Conservation (phyloP, 2,888 invertebrate genomes). For the Pasiphila rectangulata region DNA sequence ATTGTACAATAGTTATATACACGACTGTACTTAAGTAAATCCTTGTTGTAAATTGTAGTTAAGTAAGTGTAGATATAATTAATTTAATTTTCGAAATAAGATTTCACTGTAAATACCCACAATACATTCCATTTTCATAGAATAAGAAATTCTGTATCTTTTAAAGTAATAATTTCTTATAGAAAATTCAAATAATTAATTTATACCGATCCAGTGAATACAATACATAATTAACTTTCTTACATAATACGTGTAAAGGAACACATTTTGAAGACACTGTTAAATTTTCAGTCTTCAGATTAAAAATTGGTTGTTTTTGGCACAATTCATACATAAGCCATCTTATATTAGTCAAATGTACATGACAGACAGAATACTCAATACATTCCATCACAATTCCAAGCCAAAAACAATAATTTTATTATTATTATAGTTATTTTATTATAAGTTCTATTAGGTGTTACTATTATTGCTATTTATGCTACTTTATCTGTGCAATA, state of each 20-base stretch:
- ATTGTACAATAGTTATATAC: constrained; percentile 71
- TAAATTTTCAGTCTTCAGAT: too few relatives aligned
- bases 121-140: constrained; percentile 36
- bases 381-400: constrained; percentile 41
- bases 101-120: constrained; percentile 69
- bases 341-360: constrained; percentile 13
- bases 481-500: constrained; percentile 75
- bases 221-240: neutral
- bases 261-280: neutral
- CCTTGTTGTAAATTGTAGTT: constrained; percentile 49
- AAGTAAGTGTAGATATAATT: constrained; percentile 55
- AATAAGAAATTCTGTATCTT: constrained; percentile 9
- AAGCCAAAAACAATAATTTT: constrained; percentile 50
- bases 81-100: constrained; percentile 65
- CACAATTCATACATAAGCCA: neutral
- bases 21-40: constrained; percentile 69
- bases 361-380: constrained; percentile 54
- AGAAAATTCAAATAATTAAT: constrained; percentile 6
- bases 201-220: neutral
- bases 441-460: constrained; percentile 53
- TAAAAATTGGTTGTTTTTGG: neutral
- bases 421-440: constrained; percentile 46
- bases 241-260: neutral
- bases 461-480: constrained; percentile 61
- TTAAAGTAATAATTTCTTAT: constrained; percentile 1